Percentiles rank a stretch among this genome's conserved stretches.
Evolutionary conservation across 2,113 vertebrate species (phyloP).

Genomic region (Gallinago undulata): DNA sequence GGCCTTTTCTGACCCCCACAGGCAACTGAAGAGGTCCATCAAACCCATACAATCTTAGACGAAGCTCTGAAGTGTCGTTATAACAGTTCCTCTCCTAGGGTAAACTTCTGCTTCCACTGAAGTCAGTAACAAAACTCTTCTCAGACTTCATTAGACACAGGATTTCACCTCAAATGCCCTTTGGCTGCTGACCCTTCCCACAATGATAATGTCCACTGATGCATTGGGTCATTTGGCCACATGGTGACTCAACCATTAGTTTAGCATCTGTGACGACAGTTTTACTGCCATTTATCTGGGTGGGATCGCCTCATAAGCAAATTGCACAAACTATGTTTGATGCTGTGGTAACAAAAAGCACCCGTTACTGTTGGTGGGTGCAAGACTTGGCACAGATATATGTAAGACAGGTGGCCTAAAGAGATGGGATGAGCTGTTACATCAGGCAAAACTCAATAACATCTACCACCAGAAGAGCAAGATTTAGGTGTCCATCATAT

Average conservation of each 20-base stretch:
- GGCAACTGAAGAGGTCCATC: not conserved
- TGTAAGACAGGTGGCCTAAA: not conserved
- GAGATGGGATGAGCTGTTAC: not conserved
- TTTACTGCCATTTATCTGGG: constrained; percentile 21
- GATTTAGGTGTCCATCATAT: not conserved
- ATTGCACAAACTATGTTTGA: not conserved
- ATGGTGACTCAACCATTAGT: not conserved
- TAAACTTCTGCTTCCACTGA: not conserved
- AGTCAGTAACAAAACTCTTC: not conserved
- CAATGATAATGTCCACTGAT: not conserved
- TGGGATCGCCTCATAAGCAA: constrained; percentile 1
- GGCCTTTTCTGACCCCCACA: not conserved
- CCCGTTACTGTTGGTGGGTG: not conserved
- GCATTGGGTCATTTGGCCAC: not conserved
- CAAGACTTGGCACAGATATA: not conserved
- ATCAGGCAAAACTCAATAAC: not conserved
- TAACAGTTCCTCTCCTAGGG: not conserved
- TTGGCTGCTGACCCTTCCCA: constrained; percentile 22
- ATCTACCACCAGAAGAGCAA: not conserved
- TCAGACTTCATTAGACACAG: not conserved
- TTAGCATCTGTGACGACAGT: not conserved
- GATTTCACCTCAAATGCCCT: not conserved
- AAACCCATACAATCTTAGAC: not conserved
- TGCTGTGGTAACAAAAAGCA: not conserved
- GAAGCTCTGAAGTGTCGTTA: not conserved